Evolutionary conservation across 2,888 invertebrate species (phyloP), one percentile per base, ranked within the genome.

Genomic region (Drosophila greeni): DNA sequence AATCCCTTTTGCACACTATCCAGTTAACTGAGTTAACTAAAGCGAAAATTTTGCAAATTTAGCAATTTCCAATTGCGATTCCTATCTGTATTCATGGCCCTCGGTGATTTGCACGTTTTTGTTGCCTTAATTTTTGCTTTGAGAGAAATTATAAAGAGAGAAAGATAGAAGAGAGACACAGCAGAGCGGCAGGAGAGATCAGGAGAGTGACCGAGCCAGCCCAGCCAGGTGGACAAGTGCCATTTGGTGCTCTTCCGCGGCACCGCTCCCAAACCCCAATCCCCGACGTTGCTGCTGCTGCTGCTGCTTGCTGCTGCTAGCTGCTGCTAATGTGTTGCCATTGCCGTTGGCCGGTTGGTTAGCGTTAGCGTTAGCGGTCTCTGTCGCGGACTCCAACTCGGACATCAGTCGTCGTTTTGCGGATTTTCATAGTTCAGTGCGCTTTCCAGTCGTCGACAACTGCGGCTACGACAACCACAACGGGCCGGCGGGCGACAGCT

Each of bases 351-450:
- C 57, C 65, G 70, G 48, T 37, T 72, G 68, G 42, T 68, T 42
- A 26, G 24, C 42, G 39, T 29, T 29, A 29, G 29, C 29, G 37
- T 24, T 66, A 65, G 66, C 56, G 54, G 45, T 47, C 45, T 47
- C 45, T 31, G 45, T 47, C 45, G 45, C 31, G 65, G 45, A 54
- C 56, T 56, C 47, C 57, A 54, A 58, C 68, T 64, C 57, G 58
- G 58, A 48, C 64, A 68, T 58, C 42, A 18, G 37, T 23, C 65
- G 56, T 24, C 56, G 34, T 14, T 76, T 84, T 66, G 66, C 67
- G 62, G 62, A 67, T 67, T 66, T 66, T 84, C 85, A 84, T 82
- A 85, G 81, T 81, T 84, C 82, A 84, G 84, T 85, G 85, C 78
- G 84, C 82, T 84, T 85, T 85, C 79, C 84, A 76, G 82, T 75